A percentile compares a stretch with the other conserved stretches of the same genome.
Conservation (phyloP, 2,888 invertebrate genomes). For the Clostera curtula region DNA sequence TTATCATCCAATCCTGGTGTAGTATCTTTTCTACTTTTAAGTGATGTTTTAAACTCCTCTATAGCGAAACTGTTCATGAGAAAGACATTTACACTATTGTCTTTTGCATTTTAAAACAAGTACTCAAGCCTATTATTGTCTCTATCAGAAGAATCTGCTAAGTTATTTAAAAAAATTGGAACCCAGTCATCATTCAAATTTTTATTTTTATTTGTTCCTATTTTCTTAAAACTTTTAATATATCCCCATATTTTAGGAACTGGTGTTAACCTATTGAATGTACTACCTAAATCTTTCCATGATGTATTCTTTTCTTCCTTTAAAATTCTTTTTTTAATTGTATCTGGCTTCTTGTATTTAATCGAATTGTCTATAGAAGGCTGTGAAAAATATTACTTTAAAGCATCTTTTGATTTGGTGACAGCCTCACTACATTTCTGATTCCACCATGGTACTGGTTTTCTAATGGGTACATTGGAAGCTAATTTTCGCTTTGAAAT, state of each 20-base stretch:
- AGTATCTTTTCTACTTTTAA: neutral
- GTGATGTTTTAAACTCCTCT: neutral
- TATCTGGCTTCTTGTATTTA: slow-evolving; percentile 4
- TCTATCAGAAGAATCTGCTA: neutral
- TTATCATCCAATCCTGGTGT: slow-evolving; percentile 6
- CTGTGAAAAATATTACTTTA: neutral
- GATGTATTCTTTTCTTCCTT: slow-evolving; percentile 3
- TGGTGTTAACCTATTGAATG: slow-evolving; percentile 2
- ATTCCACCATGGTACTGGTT: slow-evolving; percentile 3
- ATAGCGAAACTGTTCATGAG: neutral
- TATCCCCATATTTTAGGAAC: slow-evolving; percentile 1
- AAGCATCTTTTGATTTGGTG: neutral
- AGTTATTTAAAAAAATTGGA: neutral
- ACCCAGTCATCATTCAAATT: slow-evolving; percentile 3
- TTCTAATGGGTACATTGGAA: neutral
- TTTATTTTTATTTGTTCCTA: slow-evolving; percentile 1
- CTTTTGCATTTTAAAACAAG: neutral
- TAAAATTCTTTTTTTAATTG: slow-evolving; percentile 6
- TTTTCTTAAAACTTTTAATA: slow-evolving; percentile 2
- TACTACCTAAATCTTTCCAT: slow-evolving; percentile 5
- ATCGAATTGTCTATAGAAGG: slow-evolving; percentile 2
- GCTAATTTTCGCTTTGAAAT: slow-evolving; percentile 1
- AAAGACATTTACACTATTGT: neutral
- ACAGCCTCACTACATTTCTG: neutral
- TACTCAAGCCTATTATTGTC: neutral